These are phyloP conservation scores for Aplochiton taeniatus DNA, from an alignment of 2,797 vertebrate species.

Conservation along the genomic window DNA sequence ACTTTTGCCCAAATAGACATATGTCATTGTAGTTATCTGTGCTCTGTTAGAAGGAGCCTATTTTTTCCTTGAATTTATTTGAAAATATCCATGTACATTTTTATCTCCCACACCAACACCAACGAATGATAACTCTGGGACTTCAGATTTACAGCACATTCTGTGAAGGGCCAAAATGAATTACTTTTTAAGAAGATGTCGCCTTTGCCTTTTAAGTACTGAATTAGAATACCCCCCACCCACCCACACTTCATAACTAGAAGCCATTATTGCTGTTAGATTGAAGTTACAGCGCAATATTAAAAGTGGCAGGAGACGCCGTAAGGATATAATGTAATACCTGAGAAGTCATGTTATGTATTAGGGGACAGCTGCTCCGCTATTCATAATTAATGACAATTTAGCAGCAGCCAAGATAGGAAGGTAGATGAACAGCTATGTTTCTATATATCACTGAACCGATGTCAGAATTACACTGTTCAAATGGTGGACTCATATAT, in stretches of 20 bases:
- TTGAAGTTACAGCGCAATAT: constrained; percentile 71
- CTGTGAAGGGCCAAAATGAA: constrained; percentile 73
- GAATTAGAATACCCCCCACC: constrained; percentile 65
- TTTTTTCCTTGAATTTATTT: no score
- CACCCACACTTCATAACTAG: constrained; percentile 61
- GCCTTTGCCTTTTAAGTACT: constrained; percentile 73
- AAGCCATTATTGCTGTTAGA: constrained; percentile 74
- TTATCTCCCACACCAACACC: no score
- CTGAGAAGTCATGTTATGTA: constrained; percentile 72
- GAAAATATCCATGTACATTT: background rate
- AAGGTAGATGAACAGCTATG: constrained; percentile 62
- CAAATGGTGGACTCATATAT: constrained; percentile 27
- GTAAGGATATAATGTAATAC: constrained; percentile 70
- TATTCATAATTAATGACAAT: constrained; percentile 79
- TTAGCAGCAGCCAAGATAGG: constrained; percentile 63
- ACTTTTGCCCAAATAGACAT: no score
- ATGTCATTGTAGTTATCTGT: no score
- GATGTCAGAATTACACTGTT: constrained; percentile 64
- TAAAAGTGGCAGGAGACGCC: constrained; percentile 78
- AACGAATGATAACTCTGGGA: constrained; percentile 23
- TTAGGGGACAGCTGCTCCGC: constrained; percentile 76
- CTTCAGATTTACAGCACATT: constrained; percentile 69
- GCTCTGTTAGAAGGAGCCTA: no score
- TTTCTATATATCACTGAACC: constrained; percentile 69
- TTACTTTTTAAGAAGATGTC: constrained; percentile 77